A percentile compares a stretch with the other conserved stretches of the same genome.
Evolutionary conservation across 2,113 vertebrate species (phyloP).

Genomic region (Phyllopteryx taeniolatus): DNA sequence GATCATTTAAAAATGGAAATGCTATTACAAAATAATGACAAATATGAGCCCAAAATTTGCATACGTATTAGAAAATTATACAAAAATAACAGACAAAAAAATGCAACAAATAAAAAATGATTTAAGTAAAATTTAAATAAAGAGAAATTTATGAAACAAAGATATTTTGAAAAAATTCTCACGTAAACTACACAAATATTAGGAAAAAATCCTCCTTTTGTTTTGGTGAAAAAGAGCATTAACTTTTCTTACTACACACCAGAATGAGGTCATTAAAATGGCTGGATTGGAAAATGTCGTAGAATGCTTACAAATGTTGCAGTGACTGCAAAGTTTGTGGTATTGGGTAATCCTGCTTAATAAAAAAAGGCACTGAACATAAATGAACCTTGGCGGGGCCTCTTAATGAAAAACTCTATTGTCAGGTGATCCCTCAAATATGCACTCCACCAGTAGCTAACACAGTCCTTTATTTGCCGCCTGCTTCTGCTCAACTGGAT

Average conservation of each 20-base stretch:
- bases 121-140: too few relatives aligned
- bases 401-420: background rate
- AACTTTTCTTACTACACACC: background rate
- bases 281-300: background rate
- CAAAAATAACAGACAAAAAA: too few relatives aligned
- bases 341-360: background rate
- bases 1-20: too few relatives aligned
- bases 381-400: background rate
- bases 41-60: too few relatives aligned
- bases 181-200: background rate
- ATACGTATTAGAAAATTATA: too few relatives aligned
- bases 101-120: too few relatives aligned
- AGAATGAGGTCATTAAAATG: background rate
- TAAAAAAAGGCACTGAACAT: background rate
- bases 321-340: background rate
- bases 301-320: background rate
- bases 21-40: too few relatives aligned
- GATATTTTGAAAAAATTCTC: background rate
- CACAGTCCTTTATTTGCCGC: conserved; percentile 1
- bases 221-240: too few relatives aligned
- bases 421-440: background rate
- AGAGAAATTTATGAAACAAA: too few relatives aligned
- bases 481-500: conserved; percentile 44
- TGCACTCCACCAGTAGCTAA: background rate
- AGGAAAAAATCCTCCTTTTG: background rate